Evolutionary conservation across 2,113 vertebrate genomes (phyloP).

Genomic region (Halichoerus grypus): DNA sequence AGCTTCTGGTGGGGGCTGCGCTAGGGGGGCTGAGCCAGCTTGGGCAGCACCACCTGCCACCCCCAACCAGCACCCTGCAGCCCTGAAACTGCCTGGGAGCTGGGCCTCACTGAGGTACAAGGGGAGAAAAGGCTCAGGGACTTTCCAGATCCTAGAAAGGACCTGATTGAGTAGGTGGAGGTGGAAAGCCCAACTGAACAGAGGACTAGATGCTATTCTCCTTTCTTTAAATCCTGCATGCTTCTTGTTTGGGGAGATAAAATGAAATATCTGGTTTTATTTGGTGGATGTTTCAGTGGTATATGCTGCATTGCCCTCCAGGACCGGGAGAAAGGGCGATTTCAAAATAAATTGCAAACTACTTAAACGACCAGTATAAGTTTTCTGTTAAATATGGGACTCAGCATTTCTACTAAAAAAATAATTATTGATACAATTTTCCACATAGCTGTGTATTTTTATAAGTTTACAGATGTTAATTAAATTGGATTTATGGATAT

Average conservation of each 20-base stretch:
- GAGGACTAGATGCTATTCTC: fast-evolving
- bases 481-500: not conserved
- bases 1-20: not conserved
- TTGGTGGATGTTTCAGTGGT: not conserved
- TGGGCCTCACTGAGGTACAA: not conserved
- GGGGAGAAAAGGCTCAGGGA: not conserved
- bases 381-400: not conserved
- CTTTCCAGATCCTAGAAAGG: not conserved
- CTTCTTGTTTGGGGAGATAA: not conserved
- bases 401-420: not conserved
- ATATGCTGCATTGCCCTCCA: not conserved
- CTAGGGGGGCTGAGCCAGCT: too few species aligned
- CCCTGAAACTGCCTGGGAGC: too few species aligned
- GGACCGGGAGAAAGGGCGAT: not conserved
- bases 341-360: not conserved
- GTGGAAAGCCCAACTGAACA: not conserved
- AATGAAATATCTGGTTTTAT: not conserved
- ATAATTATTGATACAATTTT: not conserved
- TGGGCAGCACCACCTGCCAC: too few species aligned
- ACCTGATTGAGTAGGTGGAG: not conserved
- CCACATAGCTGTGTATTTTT: not conserved
- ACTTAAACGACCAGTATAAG: not conserved
- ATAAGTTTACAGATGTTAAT: not conserved
- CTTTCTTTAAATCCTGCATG: not conserved
- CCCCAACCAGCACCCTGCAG: fast-evolving